Base-by-base conservation (phyloP, 1,140 invertebrate genomes). In the Drosophila neocordata region DNA sequence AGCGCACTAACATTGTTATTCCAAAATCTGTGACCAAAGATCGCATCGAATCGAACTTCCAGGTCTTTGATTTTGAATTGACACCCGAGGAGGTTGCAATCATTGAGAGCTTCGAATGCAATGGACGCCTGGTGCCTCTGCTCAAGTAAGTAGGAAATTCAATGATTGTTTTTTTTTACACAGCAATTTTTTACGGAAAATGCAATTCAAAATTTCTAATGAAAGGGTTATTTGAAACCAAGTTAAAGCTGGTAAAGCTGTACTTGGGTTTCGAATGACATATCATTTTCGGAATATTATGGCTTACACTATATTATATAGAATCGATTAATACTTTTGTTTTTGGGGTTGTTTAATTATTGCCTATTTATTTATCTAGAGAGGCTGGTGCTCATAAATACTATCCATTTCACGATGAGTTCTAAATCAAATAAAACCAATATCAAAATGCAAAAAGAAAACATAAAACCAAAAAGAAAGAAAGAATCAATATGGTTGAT, bases 41-140 rank as follows among this genome's bases (percentile, higher is more conserved):
- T 1, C 93, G 96, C 65, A 95, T 97, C 51, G 91, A 92, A 69
- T 93, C 95, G 51, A 97, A 97, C 85, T 93, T 96, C 75, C 87
- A 95, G 61, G 93, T 96, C 48, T 96, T 95, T 84, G 95, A 96
- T 87, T 97, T 96, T 88, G 91, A 93, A 60, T 88, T 97, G 60
- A 92, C 93, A 4, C 69, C 91, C 8, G 93, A 94, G 37, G 94
- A 95, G 76, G 79, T 94, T 7, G 59, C 84, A 13, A 70, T 70
- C 20, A 92, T 94, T 68, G 92, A 93, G 73, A 91, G 87, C 20
- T 93, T 94, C 34, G 91, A 93, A 51, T 91, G 92, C 69, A 93
- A 93, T 69, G 91, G 92, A 20, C 91, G 93, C 11, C 83, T 93
- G 60, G 90, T 93, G 31, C 92, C 92, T 15, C 67, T 92, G 58